Base-by-base conservation (phyloP, 1,140 invertebrate species). In the Eubasilissa regina region DNA sequence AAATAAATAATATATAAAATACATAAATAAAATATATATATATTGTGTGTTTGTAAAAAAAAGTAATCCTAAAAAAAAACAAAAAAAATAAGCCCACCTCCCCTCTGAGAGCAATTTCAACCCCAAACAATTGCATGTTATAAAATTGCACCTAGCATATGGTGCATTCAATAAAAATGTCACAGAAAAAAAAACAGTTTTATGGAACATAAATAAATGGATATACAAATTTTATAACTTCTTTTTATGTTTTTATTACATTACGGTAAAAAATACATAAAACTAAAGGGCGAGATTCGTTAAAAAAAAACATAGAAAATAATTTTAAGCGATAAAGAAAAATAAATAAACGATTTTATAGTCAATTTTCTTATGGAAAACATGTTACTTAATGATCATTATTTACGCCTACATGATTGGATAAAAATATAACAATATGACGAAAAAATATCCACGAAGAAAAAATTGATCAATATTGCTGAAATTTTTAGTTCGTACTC, bases 81-180 rank as follows among this genome's bases (percentile, higher is more conserved):
- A 35, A 35, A 35, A 3, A 53, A 35, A 35, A 35, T 35, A 35
- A 35, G 25, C 25, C 25, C 6, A 25, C 47, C 66, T 53, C 47
- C 66, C 66, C 66, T 53, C 21, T 4, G 9, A 25, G 44, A 13
- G 45, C 45, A 62, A 48, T 53, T 77, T 10, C 60, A 43, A n/a
- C 75, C 75, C 75, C 66, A 48, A 62, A 77, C 76, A 43, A 72
- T 72, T 64, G 77, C 56, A 74, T 62, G 25, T 58, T 75, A 80
- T 56, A 75, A 75, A 80, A 80, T 19, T 55, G 48, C 72, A 75
- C 47, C 78, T 75, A 75, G 53, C 78, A 80, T 66, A 75, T 80
- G 78, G 70, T 75, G 78, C 78, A 68, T 75, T 70, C 78, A 80
- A 80, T 80, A 80, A 75, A 80, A 80, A 80, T 53, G 78, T 75